phyloP scores from a whole-genome alignment of 2,113 vertebrate genomes.

The Rafetus swinhoei region DNA sequence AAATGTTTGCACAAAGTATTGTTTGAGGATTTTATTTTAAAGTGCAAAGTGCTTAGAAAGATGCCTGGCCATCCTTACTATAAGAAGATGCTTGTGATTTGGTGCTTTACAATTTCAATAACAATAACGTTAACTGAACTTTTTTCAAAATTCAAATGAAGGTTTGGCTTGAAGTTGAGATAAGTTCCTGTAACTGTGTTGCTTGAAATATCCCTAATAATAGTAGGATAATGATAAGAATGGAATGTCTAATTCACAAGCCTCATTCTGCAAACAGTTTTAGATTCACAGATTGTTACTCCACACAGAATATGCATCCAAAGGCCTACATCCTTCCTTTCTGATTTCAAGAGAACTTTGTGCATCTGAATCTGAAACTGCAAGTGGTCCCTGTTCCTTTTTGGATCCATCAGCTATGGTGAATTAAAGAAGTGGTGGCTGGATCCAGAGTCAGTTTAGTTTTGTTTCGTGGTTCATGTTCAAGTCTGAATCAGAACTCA shows the following conservation, averaged over 20 bases:
- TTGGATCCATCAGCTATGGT: neutral
- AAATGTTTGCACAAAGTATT: conserved; percentile 27
- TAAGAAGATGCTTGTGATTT: neutral
- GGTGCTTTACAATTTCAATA: conserved; percentile 34
- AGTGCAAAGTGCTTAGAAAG: neutral
- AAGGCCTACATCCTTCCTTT: neutral
- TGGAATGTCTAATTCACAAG: conserved; percentile 62
- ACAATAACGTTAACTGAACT: conserved; percentile 35
- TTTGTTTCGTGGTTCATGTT: conserved; percentile 17
- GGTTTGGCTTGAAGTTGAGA: conserved; percentile 58
- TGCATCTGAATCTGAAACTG: neutral
- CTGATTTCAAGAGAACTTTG: conserved; percentile 4
- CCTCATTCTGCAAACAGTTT: conserved; percentile 71
- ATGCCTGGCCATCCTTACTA: neutral
- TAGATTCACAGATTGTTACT: conserved; percentile 23
- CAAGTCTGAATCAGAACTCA: neutral
- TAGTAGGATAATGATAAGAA: conserved; percentile 64
- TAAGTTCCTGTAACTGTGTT: conserved; percentile 64
- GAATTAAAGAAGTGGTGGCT: neutral
- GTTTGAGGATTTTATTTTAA: neutral
- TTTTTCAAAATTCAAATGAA: conserved; percentile 37
- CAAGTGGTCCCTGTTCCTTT: conserved; percentile 11
- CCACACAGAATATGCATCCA: neutral
- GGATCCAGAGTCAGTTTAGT: neutral
- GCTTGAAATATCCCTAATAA: conserved; percentile 70